These are phyloP conservation scores for Agrochola lychnidis DNA, from an alignment of 2,888 invertebrate species.

Conservation along the genomic window DNA sequence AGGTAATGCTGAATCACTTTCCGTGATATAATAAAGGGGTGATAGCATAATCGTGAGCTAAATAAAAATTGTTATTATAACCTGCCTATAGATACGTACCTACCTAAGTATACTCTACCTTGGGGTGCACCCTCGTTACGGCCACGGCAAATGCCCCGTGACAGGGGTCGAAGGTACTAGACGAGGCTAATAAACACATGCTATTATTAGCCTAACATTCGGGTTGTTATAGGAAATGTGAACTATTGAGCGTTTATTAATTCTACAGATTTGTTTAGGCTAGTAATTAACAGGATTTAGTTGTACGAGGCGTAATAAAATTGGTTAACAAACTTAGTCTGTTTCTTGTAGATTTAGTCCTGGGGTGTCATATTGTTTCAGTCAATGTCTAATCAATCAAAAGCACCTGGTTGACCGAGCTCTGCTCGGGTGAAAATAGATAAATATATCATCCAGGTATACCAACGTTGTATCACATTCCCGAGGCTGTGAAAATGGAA, in stretches of 20 bases:
- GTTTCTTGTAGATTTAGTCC: background rate
- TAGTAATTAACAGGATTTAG: background rate
- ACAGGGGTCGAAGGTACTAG: slow-evolving; percentile 73
- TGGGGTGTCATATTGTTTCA: background rate
- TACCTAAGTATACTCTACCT: slow-evolving; percentile 29
- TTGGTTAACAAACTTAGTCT: background rate
- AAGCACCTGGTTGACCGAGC: too few species aligned
- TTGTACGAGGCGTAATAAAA: background rate
- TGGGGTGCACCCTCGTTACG: slow-evolving; percentile 72
- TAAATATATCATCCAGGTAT: too few species aligned
- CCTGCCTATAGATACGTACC: slow-evolving; percentile 8
- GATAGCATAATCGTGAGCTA: slow-evolving; percentile 20
- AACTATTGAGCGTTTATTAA: slow-evolving; percentile 34
- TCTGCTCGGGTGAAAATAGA: too few species aligned
- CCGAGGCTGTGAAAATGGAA: too few species aligned
- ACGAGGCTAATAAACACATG: slow-evolving; percentile 72
- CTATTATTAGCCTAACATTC: slow-evolving; percentile 65
- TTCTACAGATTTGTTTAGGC: slow-evolving; percentile 7
- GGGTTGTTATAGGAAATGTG: slow-evolving; percentile 46
- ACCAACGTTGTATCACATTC: too few species aligned
- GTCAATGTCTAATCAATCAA: background rate
- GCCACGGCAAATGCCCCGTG: slow-evolving; percentile 68
- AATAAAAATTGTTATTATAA: slow-evolving; percentile 45
- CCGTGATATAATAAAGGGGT: slow-evolving; percentile 1
- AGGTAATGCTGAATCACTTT: slow-evolving; percentile 12